Percentiles rank a stretch among this genome's conserved stretches.
These are phyloP conservation scores for Drosophila kepulauana DNA, from an alignment of 1,140 invertebrate genomes.

Conservation along the genomic window DNA sequence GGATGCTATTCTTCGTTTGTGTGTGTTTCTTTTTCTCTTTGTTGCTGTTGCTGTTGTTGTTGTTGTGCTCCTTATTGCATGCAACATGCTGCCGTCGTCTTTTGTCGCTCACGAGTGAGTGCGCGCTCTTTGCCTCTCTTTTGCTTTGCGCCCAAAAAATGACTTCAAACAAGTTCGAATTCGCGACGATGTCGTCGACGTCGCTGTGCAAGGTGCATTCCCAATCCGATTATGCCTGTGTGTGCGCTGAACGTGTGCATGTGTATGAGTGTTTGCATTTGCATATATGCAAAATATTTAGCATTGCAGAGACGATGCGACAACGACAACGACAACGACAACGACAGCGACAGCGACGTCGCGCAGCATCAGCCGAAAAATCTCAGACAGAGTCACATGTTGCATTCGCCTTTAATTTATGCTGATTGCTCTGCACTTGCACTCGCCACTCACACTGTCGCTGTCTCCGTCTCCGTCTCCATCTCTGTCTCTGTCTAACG, in stretches of 20 bases:
- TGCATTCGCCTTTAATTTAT: conserved; percentile 79
- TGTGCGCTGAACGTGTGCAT: conserved; percentile 22
- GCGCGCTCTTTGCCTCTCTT: conserved; percentile 26
- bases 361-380: conserved; percentile 64
- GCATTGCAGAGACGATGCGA: conserved; percentile 30
- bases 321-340: conserved; percentile 5
- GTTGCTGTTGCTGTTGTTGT: conserved; percentile 34
- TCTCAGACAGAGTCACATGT: conserved; percentile 74
- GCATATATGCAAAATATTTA: conserved; percentile 81
- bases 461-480: conserved; percentile 20
- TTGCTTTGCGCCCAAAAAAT: conserved; percentile 33
- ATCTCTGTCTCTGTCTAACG: conserved; percentile 12
- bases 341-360: conserved; percentile 8
- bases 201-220: conserved; percentile 64
- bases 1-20: conserved; percentile 27
- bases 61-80: conserved; percentile 61
- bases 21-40: conserved; percentile 16
- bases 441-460: not conserved
- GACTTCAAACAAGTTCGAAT: conserved; percentile 81
- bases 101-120: conserved; percentile 46
- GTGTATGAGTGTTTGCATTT: conserved; percentile 53
- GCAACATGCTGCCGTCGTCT: conserved; percentile 67
- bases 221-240: conserved; percentile 28
- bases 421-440: conserved; percentile 56
- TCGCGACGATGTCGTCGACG: conserved; percentile 62